phyloP scores from a whole-genome alignment of 92 coral and sea anemone genomes.

The Siderastrea radians region DNA sequence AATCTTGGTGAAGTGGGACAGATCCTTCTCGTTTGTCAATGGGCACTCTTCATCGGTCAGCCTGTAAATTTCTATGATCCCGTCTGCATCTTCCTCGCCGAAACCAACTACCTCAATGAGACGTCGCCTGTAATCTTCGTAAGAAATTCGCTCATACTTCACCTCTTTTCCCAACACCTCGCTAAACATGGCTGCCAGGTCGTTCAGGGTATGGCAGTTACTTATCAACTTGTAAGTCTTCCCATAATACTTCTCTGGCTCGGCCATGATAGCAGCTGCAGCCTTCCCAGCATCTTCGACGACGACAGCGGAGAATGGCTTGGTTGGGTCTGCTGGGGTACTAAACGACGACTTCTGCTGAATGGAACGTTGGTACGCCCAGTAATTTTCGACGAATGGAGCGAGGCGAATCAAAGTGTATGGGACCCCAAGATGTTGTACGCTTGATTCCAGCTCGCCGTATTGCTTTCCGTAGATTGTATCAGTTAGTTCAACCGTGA shows the following conservation, averaged over 20 bases:
- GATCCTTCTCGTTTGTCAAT: constrained; percentile 14
- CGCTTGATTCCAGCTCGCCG: constrained; percentile 61
- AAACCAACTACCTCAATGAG: constrained; percentile 54
- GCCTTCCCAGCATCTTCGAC: constrained; percentile 81
- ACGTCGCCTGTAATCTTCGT: constrained; percentile 55
- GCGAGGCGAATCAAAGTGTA: constrained; percentile 74
- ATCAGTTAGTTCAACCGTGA: constrained; percentile 44
- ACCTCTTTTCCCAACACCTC: constrained; percentile 59
- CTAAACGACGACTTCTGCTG: constrained; percentile 57
- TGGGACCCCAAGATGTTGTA: constrained; percentile 57
- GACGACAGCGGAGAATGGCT: constrained; percentile 70
- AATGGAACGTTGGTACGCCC: constrained; percentile 43
- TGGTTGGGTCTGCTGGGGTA: constrained; percentile 68
- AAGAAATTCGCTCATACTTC: constrained; percentile 59
- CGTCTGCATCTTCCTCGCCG: constrained; percentile 64
- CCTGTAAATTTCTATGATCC: constrained; percentile 58
- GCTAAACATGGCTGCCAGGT: constrained; percentile 53
- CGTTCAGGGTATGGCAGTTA: constrained; percentile 72
- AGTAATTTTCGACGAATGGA: constrained; percentile 77
- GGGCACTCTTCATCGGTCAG: constrained; percentile 54
- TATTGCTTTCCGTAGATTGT: constrained; percentile 69
- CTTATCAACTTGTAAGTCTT: constrained; percentile 75
- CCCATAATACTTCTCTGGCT: constrained; percentile 79
- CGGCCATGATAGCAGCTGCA: constrained; percentile 78
- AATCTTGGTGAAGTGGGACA: constrained; percentile 53